phyloP scores from a whole-genome alignment of 2,888 invertebrate genomes.

The Schizaphis graminum region DNA sequence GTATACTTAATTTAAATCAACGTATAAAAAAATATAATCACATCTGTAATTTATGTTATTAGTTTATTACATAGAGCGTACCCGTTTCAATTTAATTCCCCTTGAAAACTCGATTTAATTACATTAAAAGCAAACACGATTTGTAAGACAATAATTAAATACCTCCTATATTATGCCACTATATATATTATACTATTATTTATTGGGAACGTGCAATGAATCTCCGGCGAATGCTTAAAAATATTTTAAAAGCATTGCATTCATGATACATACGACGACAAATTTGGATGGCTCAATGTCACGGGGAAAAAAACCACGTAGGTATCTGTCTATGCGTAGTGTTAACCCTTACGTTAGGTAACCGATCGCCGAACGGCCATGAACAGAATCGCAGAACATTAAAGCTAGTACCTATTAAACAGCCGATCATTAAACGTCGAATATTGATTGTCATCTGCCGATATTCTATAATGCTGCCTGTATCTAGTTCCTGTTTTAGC shows the following conservation, averaged over 20 bases:
- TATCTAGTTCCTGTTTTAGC: neutral
- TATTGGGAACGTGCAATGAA: constrained; percentile 2
- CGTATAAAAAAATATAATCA: neutral
- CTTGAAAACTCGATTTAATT: constrained; percentile 14
- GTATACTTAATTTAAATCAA: neutral
- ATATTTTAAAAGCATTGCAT: neutral
- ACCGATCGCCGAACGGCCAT: neutral
- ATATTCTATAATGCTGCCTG: neutral
- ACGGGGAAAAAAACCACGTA: neutral
- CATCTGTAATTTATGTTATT: neutral
- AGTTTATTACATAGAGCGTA: neutral
- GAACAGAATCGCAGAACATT: neutral
- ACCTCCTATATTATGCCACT: neutral
- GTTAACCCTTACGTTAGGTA: neutral
- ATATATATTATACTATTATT: neutral
- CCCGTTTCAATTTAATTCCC: neutral
- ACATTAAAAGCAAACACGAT: constrained; percentile 8
- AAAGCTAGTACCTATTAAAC: neutral
- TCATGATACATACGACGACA: neutral
- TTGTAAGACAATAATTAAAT: constrained; percentile 14
- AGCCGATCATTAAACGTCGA: neutral
- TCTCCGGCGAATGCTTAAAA: neutral
- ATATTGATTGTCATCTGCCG: neutral
- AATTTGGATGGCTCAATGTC: constrained; percentile 5
- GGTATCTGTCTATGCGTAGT: neutral